phyloP scores from a whole-genome alignment of 2,888 invertebrate genomes.

The Patella pellucida region DNA sequence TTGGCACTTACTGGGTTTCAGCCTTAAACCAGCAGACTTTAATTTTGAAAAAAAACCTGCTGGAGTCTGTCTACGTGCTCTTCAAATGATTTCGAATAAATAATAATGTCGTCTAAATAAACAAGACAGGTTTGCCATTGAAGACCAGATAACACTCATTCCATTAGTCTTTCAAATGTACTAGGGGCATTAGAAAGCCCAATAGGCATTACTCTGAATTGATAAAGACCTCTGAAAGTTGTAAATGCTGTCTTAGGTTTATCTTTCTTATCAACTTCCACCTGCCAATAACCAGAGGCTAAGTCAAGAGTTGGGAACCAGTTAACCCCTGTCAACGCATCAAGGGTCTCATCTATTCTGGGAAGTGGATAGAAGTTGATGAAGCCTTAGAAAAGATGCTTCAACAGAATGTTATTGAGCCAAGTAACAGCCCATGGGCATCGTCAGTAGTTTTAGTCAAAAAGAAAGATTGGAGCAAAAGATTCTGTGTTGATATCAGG shows the following conservation, averaged over 20 bases:
- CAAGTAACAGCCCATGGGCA: no score
- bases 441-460: no score
- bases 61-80: constrained; percentile 15
- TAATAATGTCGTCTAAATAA: constrained; percentile 3
- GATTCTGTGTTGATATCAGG: no score
- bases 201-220: constrained; percentile 16
- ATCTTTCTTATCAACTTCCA: constrained; percentile 12
- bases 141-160: constrained; percentile 1
- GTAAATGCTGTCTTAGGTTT: constrained; percentile 17
- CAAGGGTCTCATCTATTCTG: constrained; percentile 12
- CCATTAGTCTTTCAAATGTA: constrained; percentile 12
- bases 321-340: not conserved
- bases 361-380: not conserved
- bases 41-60: constrained; percentile 19
- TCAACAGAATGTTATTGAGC: no score
- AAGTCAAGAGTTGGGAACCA: constrained; percentile 10
- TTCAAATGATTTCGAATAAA: constrained; percentile 12
- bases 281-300: constrained; percentile 15
- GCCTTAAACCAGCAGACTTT: constrained; percentile 15
- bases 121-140: constrained; percentile 11
- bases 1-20: constrained; percentile 19
- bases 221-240: constrained; percentile 11
- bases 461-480: no score
- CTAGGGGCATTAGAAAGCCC: not conserved
- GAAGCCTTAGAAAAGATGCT: no score